Evolutionary conservation across 1,140 invertebrate species (phyloP).

Genomic region (Cotesia vestalis): DNA sequence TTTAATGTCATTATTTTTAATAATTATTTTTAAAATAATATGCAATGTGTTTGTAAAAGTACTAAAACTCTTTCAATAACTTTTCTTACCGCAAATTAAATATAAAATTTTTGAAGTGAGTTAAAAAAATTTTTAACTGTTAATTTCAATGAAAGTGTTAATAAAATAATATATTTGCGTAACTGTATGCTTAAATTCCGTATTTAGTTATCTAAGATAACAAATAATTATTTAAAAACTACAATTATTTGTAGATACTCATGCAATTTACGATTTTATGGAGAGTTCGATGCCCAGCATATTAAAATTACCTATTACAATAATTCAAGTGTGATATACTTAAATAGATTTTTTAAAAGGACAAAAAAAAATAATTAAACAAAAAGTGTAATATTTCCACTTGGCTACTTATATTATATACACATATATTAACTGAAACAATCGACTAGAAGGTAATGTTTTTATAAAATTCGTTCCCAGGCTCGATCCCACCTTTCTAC

Average conservation of each 20-base stretch:
- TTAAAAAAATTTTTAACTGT: too few species aligned
- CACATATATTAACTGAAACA: not conserved
- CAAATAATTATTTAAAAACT: not conserved
- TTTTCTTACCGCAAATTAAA: too few species aligned
- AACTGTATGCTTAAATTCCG: not conserved
- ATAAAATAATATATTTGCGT: too few species aligned
- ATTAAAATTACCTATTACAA: not conserved
- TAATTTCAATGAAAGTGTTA: too few species aligned
- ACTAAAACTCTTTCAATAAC: too few species aligned
- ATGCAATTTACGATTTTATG: conserved; percentile 1
- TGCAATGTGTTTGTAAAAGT: too few species aligned
- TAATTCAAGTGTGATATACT: not conserved
- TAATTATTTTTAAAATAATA: too few species aligned
- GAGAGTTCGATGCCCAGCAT: conserved; percentile 19
- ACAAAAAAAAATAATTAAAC: not conserved
- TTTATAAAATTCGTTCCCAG: conserved; percentile 53
- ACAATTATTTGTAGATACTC: not conserved
- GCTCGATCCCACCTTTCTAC: conserved; percentile 72
- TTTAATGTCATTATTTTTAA: too few species aligned
- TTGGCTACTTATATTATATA: too few species aligned
- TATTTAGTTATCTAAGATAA: not conserved
- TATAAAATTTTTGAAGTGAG: too few species aligned
- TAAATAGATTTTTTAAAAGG: not conserved
- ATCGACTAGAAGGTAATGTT: not conserved
- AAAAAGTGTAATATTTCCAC: too few species aligned